Percentiles rank a stretch among this genome's conserved stretches.
phyloP scores from a whole-genome alignment of 1,140 invertebrate genomes.

The Drosophila guanche region DNA sequence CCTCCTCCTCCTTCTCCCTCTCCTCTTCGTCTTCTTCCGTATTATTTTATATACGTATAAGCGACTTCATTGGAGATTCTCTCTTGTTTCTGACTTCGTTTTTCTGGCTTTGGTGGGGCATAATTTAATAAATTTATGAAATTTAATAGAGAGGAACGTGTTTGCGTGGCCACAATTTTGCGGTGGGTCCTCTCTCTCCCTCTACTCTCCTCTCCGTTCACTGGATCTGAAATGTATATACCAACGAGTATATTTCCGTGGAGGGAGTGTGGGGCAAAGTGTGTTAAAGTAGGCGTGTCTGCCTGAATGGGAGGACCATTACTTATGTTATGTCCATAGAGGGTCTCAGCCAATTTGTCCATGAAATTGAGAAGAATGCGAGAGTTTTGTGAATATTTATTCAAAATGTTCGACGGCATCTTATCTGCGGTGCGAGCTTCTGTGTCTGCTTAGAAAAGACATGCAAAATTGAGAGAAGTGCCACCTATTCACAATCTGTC shows the following conservation, averaged over 20 bases:
- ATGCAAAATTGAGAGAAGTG: no score
- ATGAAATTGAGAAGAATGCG: conserved; percentile 26
- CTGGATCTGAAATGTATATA: conserved; percentile 61
- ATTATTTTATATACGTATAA: conserved; percentile 18
- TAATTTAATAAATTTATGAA: conserved; percentile 82
- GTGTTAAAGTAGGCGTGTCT: conserved; percentile 47
- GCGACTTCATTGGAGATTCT: conserved; percentile 32
- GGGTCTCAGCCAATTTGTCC: conserved; percentile 44
- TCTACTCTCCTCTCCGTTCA: no score
- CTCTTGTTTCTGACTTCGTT: conserved; percentile 37
- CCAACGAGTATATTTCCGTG: conserved; percentile 21
- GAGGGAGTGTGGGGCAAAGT: conserved; percentile 1
- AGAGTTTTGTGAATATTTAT: conserved; percentile 28
- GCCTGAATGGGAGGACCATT: conserved; percentile 14
- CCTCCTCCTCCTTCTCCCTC: conserved; percentile 15
- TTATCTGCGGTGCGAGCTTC: not conserved
- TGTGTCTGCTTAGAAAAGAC: no score
- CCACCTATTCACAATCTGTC: no score
- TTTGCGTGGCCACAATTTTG: conserved; percentile 75
- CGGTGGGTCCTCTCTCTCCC: conserved; percentile 52
- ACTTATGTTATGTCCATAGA: conserved; percentile 28
- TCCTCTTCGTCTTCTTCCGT: not conserved
- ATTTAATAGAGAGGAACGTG: conserved; percentile 79
- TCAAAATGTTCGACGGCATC: conserved; percentile 8
- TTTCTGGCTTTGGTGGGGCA: conserved; percentile 41